These are phyloP conservation scores for Cyprinodon tularosa DNA, from an alignment of 2,113 vertebrate species.

Conservation along the genomic window DNA sequence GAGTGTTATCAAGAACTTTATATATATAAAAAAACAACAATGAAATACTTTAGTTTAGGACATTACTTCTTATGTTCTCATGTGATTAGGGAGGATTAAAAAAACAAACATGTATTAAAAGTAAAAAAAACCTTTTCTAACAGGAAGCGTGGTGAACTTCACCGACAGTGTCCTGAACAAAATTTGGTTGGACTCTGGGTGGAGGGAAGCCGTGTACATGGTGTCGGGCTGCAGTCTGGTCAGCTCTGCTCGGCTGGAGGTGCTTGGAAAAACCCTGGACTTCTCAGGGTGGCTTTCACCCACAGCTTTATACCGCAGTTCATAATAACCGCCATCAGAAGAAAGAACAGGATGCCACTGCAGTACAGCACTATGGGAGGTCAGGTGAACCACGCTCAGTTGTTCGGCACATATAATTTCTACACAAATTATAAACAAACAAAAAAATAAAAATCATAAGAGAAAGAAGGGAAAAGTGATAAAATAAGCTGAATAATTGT, in stretches of 20 bases:
- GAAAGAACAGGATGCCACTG: constrained; percentile 83
- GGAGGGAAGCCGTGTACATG: constrained; percentile 81
- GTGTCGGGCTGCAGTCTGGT: constrained; percentile 79
- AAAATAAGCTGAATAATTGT: too few relatives aligned
- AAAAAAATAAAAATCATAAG: constrained; percentile 1
- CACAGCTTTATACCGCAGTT: constrained; percentile 71
- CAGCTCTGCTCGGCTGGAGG: constrained; percentile 73
- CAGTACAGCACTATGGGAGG: constrained; percentile 81
- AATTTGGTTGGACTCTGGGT: constrained; percentile 78
- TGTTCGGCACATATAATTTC: constrained; percentile 79
- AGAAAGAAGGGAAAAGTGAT: background rate
- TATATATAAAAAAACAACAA: background rate
- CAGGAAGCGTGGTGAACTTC: constrained; percentile 82
- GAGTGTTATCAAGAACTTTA: background rate
- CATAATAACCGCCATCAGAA: constrained; percentile 72
- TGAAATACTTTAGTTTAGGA: background rate
- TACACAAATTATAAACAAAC: constrained; percentile 51
- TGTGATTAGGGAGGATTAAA: background rate
- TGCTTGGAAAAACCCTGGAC: constrained; percentile 66
- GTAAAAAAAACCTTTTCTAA: constrained; percentile 56
- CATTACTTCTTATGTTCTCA: background rate
- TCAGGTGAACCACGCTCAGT: constrained; percentile 81
- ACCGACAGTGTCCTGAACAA: constrained; percentile 73
- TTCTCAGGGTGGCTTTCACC: background rate
- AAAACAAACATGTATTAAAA: background rate